Evolutionary conservation across 2,888 invertebrate species (phyloP), one percentile per base, ranked within the genome.

Genomic region (Acronicta psi): DNA sequence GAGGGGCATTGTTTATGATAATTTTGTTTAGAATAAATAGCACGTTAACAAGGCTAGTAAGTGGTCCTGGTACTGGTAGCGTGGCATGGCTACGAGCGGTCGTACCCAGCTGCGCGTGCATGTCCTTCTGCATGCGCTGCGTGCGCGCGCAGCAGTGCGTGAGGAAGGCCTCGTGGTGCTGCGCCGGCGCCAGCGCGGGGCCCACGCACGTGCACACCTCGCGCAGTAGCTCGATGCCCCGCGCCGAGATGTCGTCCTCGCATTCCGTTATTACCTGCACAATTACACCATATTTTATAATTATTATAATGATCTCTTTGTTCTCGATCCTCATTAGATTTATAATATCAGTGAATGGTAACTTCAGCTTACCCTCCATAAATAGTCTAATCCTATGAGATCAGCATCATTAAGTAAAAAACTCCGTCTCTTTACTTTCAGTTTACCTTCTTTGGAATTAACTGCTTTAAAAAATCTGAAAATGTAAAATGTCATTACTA

Each of bases 201-300:
- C 99, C 98, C 69, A 99, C 95, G 90, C 98, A 98, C 45, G 99
- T 99, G 85, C 98, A 98, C 62, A 98, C 98, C 94, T 99, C 99
- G 81, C 98, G 97, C 60, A 99, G 92, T 73, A 99, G 93, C 90
- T 98, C 97, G 73, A 99, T 98, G 17, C 98, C 99, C 78, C 98
- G 97, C 81, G 96, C 96, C 11, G 99, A 98, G 77, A 99, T 99
- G 79, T 98, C 98, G 86, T 99, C 98, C 1, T 97, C 96, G 73
- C 98, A 98, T 73, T 97, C 96, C 18, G 98, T 97, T 74, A 99
- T 98, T 31, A 98, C 96, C 96, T 97, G 76, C n/a, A 37, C 11
- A 9, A 16, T 34, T 7, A 13, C 1, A 43, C n/a, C 1, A 43
- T 11, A 17, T 25, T 25, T 6, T 2, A 43, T 0, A n/a, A 34